Percentiles rank a stretch among this genome's conserved stretches.
Conservation (phyloP, 2,113 vertebrate species). For the Odocoileus hemionus region DNA sequence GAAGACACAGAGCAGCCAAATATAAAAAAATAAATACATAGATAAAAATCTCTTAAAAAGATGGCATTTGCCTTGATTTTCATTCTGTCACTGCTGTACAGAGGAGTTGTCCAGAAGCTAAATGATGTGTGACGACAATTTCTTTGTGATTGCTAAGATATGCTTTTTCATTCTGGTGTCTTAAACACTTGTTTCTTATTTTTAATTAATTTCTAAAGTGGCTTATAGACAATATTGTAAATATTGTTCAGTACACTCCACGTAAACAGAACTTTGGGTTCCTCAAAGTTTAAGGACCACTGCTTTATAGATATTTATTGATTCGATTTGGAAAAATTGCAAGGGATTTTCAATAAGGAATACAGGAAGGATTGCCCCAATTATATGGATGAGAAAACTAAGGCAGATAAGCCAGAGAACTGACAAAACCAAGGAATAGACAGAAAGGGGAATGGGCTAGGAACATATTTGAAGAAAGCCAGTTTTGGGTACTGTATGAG, state of each 20-base stretch:
- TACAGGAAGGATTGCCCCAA: neutral
- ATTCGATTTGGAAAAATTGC: neutral
- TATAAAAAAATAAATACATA: neutral
- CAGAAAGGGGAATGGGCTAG: neutral
- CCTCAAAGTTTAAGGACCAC: neutral
- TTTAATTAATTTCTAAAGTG: neutral
- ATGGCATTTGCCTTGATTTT: neutral
- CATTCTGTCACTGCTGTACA: neutral
- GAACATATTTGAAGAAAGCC: neutral
- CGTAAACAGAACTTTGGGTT: neutral
- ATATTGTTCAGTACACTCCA: neutral
- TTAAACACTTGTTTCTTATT: slow-evolving; percentile 20
- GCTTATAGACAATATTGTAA: neutral
- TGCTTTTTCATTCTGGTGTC: neutral
- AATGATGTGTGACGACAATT: neutral
- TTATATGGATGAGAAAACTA: neutral
- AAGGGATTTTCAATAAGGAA: neutral
- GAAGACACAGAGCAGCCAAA: neutral
- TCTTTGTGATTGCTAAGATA: neutral
- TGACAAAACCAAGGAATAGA: neutral
- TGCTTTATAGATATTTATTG: neutral
- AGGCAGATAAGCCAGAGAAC: neutral
- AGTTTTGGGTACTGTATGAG: neutral
- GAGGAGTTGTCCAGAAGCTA: neutral
- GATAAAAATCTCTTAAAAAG: neutral